Base-by-base conservation (phyloP, 2,888 invertebrate species). In the Drosophila fungiperda region DNA sequence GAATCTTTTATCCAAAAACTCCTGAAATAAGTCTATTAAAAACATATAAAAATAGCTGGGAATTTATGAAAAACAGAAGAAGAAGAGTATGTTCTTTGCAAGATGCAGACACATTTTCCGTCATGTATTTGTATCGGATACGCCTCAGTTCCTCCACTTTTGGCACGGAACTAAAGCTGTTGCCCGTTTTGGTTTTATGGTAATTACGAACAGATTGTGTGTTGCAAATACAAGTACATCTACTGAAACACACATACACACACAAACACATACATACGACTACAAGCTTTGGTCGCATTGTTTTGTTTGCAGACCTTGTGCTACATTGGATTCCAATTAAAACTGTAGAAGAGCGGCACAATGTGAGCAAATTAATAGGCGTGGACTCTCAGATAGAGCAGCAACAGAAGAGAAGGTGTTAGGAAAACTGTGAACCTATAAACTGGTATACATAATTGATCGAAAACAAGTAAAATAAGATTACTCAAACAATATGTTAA, bases 281-380 rank as follows among this genome's bases (percentile, higher is more conserved):
- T 59, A 53, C 66, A 58, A 60, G 67, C 36, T 48, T 73, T 80
- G 58, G 45, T 68, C 74, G 68, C 68, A 81, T 86, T 86, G 74
- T 86, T 83, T 64, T 83, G 57, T 32, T 58, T 32, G 54, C 26
- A 68, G 61, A 81, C 83, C 83, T 85, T 86, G 83, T 76, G 69
- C 81, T 60, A 86, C 73, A 72, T 62, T 55, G 48, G 66, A 68
- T 67, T 66, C 61, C 48, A 55, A 63, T 68, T 64, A 48, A 64
- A 73, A 35, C 20, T 49, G 59, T 33, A 49, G 45, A 58, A 65
- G 40, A 33, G 49, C 57, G 52, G 15, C 26, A 50, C 42, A 7
- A 50, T 35, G 42, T 60, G 49, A 67, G 42, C 36, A 63, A 63
- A 76, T 66, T 29, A 45, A 35, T 49, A 58, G 32, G 26, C 40